Evolutionary conservation across 2,888 invertebrate species (phyloP).

Genomic region (Xestia c-nigrum): DNA sequence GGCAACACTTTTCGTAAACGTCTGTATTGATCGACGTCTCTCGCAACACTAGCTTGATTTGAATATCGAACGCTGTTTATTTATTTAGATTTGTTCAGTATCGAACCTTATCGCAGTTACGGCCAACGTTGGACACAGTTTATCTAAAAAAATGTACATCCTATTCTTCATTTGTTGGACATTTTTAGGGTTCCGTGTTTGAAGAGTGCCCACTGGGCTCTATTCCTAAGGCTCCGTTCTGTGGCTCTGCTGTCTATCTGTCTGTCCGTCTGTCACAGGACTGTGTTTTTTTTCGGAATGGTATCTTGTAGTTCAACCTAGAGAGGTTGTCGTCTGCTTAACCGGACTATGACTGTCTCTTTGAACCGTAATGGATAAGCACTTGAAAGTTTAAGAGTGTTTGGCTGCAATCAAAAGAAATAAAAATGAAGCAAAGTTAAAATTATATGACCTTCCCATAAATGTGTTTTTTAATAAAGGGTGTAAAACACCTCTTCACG

Average conservation of each 20-base stretch:
- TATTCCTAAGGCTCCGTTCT: not conserved
- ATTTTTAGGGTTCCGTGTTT: not conserved
- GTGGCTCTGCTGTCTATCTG: not conserved
- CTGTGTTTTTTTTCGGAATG: not conserved
- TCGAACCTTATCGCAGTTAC: constrained; percentile 25
- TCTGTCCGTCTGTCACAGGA: not conserved
- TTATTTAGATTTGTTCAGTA: constrained; percentile 34
- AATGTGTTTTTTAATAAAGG: not conserved
- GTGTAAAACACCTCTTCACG: no score
- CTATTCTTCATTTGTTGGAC: not conserved
- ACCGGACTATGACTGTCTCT: no score
- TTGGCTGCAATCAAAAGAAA: not conserved
- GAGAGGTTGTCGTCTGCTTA: no score
- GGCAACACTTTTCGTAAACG: constrained; percentile 42
- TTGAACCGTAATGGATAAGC: not conserved
- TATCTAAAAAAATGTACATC: not conserved
- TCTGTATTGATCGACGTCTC: constrained; percentile 33
- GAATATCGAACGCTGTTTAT: constrained; percentile 41
- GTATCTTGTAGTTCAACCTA: no score
- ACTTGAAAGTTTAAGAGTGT: not conserved
- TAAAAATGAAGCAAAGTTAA: not conserved
- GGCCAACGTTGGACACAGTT: constrained; percentile 2
- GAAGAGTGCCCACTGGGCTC: not conserved
- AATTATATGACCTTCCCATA: not conserved
- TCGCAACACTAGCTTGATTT: constrained; percentile 43